Evolutionary conservation across 2,113 vertebrate species (phyloP), one percentile per base, ranked within the genome.

Genomic region (Rhizomys pruinosus): DNA sequence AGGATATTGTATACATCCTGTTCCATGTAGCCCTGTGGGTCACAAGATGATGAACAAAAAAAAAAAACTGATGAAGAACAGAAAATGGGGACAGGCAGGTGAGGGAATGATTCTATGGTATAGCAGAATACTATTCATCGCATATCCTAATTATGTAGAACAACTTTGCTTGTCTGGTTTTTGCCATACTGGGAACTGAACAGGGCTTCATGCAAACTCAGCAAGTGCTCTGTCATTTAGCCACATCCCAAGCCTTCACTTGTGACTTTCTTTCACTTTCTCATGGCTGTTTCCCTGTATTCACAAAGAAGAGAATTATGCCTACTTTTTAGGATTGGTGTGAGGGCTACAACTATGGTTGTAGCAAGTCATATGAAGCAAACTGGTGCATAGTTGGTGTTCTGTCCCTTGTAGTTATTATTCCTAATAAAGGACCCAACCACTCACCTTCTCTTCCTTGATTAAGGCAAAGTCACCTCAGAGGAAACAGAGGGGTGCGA

Each of bases 21-120:
- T 4, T 98, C 98, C 97, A 98, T 98, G 89, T 96, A 96, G 7
- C 98, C 98, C 98, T 98, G 95, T 0, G 15, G 71, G 73, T 13
- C 37, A 20, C 74, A 73, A 42, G 66, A 44, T 82, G 78, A 71
- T 76, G 42, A 80, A 71, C 27, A 66, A 29, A 3, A 76, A 44
- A 52, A 66, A 61, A 32, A n/a, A n/a, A n/a, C n/a, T 85, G 78
- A 71, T 76, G 42, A 80, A 71, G 32, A 66, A 29, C 4, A 76
- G 55, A 52, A 64, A 66, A 32, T 11, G n/a, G 12, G 23, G 39
- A 64, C 10, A 90, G 34, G 59, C 27, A 23, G 74, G 16, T 13
- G 39, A 84, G 68, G 71, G 25, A 78, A 32, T 37, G 16, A 1
- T 61, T 88, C 37, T 93, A 22, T 4, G 3, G 17, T 15, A n/a